phyloP scores from a whole-genome alignment of 2,113 vertebrate species.

The Chitala chitala region DNA sequence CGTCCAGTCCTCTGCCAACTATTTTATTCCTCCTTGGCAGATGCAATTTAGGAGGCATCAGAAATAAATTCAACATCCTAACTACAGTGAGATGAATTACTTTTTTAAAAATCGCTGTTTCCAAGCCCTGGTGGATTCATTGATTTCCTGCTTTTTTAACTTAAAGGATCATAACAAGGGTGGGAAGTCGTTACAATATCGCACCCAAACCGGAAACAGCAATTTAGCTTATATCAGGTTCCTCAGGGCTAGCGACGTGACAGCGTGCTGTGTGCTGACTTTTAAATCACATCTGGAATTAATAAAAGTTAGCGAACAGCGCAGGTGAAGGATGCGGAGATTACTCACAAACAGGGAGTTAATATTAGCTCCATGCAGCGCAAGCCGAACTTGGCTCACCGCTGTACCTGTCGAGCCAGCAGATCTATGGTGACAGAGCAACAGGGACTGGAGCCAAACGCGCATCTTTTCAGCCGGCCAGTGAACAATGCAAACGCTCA shows the following conservation, averaged over 20 bases:
- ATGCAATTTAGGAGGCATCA: slow-evolving; percentile 8
- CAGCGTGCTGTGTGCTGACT: not conserved
- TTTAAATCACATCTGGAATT: not conserved
- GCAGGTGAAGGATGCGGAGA: not conserved
- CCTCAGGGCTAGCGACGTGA: not conserved
- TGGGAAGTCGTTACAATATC: not conserved
- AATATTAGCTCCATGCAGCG: not conserved
- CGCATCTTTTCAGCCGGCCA: not conserved
- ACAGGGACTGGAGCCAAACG: not conserved
- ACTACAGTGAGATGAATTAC: not conserved
- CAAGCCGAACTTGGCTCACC: not conserved
- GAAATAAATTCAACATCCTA: slow-evolving; percentile 2
- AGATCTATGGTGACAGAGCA: not conserved
- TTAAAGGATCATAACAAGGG: not conserved
- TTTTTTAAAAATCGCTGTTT: not conserved
- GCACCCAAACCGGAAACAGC: not conserved
- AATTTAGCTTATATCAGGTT: not conserved
- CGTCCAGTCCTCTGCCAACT: not conserved
- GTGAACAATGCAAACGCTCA: not conserved
- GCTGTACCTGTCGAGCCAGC: not conserved
- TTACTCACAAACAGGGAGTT: not conserved
- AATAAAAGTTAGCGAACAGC: not conserved
- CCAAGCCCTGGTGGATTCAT: not conserved
- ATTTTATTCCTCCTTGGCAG: not conserved
- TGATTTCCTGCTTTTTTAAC: not conserved